Base-by-base conservation (phyloP, 2,888 invertebrate genomes). In the Ophraella communa region DNA sequence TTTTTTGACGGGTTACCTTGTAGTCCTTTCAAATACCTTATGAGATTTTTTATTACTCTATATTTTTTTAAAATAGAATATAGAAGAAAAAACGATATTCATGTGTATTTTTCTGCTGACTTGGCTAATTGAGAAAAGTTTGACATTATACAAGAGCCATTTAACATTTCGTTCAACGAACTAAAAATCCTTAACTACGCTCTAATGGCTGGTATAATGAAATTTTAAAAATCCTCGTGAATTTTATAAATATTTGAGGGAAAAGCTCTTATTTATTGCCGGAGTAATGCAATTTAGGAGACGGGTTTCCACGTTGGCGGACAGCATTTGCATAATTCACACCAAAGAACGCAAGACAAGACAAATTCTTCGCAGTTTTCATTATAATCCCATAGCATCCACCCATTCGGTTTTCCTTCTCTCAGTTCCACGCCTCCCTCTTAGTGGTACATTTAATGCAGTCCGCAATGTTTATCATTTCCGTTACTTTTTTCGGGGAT, bases 341-440 rank as follows among this genome's bases (percentile, higher is more conserved):
- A 76, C 76, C 76, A 77, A 69, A 60, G 60, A 52, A 60, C 60
- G 66, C 67, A 64, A 79, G 78, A 78, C 79, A 79, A 79, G 79
- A 79, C 79, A 79, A 79, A 79, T 79, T 79, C 77, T 77, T 77
- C 73, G 75, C 78, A 78, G 79, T 79, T 79, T 78, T 78, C 79
- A 79, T 79, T 78, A 79, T 79, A 78, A 78, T 79, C 77, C 76
- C 75, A 74, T 76, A 73, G 71, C 74, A 78, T 76, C 76, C 76
- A 77, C 77, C 75, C 74, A 73, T 76, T 73, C 72, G 70, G 57
- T 20, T 11, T 24, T 30, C 44, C 39, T 14, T 51, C 18, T 18
- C 20, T 51, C 47, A 49, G 30, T 58, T 57, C 44, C 58, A 42
- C 52, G 30, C 27, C 27, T 21, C 49, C 49, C 49, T 14, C 49